phyloP scores from a whole-genome alignment of 2,113 vertebrate genomes.

The Prochilodus magdalenae region DNA sequence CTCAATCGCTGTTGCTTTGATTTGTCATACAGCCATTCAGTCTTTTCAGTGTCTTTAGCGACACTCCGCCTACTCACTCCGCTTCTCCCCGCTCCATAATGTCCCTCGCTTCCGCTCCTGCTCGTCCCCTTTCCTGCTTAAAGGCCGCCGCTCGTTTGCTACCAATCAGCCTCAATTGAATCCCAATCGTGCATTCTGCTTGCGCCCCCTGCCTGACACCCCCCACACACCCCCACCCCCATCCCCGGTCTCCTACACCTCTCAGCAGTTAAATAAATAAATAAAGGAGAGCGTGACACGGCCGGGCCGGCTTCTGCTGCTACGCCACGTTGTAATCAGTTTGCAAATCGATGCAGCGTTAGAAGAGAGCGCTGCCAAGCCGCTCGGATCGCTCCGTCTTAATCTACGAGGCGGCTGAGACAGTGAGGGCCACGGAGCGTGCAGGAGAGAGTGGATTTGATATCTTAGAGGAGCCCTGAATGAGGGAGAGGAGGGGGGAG shows the following conservation, averaged over 20 bases:
- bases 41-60: not conserved
- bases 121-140: slow-evolving; percentile 6
- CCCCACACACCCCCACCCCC: slow-evolving; percentile 22
- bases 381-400: slow-evolving; percentile 73
- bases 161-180: slow-evolving; percentile 48
- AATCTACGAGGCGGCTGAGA: slow-evolving; percentile 69
- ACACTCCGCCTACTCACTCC: not conserved
- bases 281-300: slow-evolving; percentile 46
- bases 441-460: slow-evolving; percentile 71
- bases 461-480: slow-evolving; percentile 66
- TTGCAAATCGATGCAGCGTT: slow-evolving; percentile 76
- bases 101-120: not conserved
- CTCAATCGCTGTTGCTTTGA: not conserved
- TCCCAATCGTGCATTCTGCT: slow-evolving; percentile 14
- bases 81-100: not conserved
- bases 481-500: slow-evolving; percentile 20
- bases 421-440: slow-evolving; percentile 60
- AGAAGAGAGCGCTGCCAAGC: slow-evolving; percentile 68
- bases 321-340: slow-evolving; percentile 70
- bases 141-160: slow-evolving; percentile 2
- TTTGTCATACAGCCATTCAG: not conserved
- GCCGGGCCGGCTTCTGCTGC: slow-evolving; percentile 16
- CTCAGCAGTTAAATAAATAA: slow-evolving; percentile 20
- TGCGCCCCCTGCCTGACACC: slow-evolving; percentile 4
- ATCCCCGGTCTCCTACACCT: slow-evolving; percentile 35